Percentiles rank a stretch among this genome's conserved stretches.
phyloP scores from a whole-genome alignment of 2,113 vertebrate species.

The zebrafish (Danio rerio) region DNA sequence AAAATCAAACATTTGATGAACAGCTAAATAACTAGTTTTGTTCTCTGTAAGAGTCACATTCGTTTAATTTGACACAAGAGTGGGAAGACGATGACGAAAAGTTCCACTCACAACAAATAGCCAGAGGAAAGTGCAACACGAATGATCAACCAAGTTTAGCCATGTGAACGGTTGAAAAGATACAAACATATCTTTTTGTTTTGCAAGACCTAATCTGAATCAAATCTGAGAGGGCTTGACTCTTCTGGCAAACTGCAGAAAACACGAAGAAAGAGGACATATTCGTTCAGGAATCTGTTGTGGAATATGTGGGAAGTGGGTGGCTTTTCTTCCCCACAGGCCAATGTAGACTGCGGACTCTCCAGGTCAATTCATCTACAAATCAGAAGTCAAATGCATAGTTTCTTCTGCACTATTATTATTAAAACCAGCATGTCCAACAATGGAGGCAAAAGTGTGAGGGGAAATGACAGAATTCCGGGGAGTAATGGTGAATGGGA shows the following conservation, averaged over 20 bases:
- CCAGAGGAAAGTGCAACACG: conserved; percentile 1
- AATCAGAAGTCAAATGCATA: conserved; percentile 64
- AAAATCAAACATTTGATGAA: background rate
- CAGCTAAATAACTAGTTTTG: background rate
- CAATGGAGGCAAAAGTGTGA: conserved; percentile 7
- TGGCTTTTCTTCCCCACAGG: conserved; percentile 65
- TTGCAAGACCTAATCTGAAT: no score
- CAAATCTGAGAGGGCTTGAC: background rate
- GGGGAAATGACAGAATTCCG: conserved; percentile 37
- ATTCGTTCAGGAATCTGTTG: conserved; percentile 2
- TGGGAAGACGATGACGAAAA: background rate
- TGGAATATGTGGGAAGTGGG: conserved; percentile 68
- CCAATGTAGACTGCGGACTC: conserved; percentile 62
- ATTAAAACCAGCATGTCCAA: conserved; percentile 70
- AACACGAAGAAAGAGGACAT: background rate
- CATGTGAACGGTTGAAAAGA: background rate
- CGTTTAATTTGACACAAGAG: background rate
- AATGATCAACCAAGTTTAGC: background rate
- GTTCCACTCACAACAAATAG: background rate
- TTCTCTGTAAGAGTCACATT: background rate
- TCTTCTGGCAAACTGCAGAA: background rate
- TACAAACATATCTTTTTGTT: background rate
- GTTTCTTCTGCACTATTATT: conserved; percentile 70
- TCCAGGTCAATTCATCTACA: conserved; percentile 68
- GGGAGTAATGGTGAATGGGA: conserved; percentile 57